Conservation (phyloP, 2,888 invertebrate species). For the Nymphalis polychloros region DNA sequence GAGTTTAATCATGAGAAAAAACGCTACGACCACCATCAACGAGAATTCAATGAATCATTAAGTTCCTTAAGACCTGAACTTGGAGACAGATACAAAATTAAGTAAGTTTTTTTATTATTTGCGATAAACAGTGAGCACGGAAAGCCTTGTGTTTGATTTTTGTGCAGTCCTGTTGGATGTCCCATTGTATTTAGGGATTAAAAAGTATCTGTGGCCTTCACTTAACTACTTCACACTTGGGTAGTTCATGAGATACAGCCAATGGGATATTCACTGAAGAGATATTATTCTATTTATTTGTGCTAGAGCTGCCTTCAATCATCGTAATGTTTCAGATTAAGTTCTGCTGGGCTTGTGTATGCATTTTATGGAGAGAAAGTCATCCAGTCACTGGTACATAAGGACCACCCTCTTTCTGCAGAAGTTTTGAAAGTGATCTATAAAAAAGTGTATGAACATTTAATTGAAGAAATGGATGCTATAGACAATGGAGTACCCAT, state of each 20-base stretch:
- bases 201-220: no score
- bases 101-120: conserved; percentile 48
- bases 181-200: no score
- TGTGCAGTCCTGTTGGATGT: no score
- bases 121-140: not conserved
- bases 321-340: conserved; percentile 84
- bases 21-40: conserved; percentile 97
- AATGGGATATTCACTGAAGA: no score
- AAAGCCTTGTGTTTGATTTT: no score
- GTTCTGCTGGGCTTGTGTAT: conserved; percentile 97
- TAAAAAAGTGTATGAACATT: conserved; percentile 89
- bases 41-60: conserved; percentile 85
- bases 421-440: conserved; percentile 82
- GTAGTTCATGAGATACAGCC: no score
- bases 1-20: conserved; percentile 88
- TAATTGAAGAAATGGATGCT: conserved; percentile 97
- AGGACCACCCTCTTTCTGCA: conserved; percentile 64
- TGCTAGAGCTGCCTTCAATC: no score
- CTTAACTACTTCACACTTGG: no score
- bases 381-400: conserved; percentile 81
- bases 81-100: conserved; percentile 82
- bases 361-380: conserved; percentile 93
- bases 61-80: conserved; percentile 84
- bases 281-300: not conserved
- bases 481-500: conserved; percentile 98